A percentile compares a stretch with the other conserved stretches of the same genome.
Conservation (phyloP, 2,113 vertebrate genomes). For the Parus major region DNA sequence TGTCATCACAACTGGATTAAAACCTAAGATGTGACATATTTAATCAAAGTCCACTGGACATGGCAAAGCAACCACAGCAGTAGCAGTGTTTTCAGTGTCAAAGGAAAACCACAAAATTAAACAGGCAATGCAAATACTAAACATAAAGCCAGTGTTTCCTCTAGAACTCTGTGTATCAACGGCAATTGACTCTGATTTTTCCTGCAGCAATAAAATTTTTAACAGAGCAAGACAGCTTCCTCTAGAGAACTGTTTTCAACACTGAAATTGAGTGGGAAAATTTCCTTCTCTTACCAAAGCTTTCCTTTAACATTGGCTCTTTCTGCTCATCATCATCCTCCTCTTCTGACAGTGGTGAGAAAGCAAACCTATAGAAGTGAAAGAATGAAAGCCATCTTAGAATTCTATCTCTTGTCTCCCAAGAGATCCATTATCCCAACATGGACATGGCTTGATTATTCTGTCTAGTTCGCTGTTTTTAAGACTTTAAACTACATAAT, state of each 20-base stretch:
- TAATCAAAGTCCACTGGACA: neutral
- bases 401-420: neutral
- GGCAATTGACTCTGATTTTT: neutral
- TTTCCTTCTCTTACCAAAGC: conserved; percentile 78
- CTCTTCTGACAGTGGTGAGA: conserved; percentile 92
- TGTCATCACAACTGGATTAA: neutral
- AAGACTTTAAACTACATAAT: neutral
- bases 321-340: conserved; percentile 91
- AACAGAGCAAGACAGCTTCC: neutral
- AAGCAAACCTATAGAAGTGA: conserved; percentile 85
- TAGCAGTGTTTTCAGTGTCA: neutral
- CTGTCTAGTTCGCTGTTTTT: neutral
- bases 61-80: neutral
- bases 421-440: neutral
- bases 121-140: neutral
- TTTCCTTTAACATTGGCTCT: conserved; percentile 96
- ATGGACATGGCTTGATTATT: neutral
- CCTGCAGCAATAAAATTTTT: neutral
- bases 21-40: neutral
- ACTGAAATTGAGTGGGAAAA: neutral
- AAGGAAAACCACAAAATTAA: neutral
- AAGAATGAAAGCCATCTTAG: neutral
- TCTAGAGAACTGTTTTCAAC: neutral
- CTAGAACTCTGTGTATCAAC: neutral
- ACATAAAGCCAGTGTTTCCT: neutral